These are phyloP conservation scores for Chauna torquata DNA, from an alignment of 2,113 vertebrate species.

Conservation along the genomic window DNA sequence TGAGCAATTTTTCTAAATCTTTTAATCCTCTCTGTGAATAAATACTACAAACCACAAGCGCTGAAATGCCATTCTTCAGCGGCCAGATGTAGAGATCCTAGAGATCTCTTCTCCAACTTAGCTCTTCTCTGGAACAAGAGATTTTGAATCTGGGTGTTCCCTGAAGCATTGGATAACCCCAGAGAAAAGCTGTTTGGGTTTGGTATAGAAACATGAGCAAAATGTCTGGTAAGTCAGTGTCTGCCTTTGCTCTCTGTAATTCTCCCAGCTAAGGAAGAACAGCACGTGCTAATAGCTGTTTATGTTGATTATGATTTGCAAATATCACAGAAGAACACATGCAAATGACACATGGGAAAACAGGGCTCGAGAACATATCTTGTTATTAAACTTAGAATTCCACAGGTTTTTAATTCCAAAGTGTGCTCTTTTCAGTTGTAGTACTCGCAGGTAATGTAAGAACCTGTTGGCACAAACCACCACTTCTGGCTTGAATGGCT, in stretches of 20 bases:
- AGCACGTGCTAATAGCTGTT: neutral
- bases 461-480: neutral
- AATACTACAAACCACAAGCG: neutral
- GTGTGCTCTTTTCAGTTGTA: accelerated
- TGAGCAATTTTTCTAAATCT: neutral
- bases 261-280: neutral
- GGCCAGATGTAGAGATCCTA: neutral
- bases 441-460: neutral
- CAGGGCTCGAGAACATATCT: neutral
- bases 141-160: neutral
- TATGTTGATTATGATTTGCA: neutral
- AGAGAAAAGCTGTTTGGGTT: neutral
- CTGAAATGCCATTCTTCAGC: neutral
- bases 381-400: neutral
- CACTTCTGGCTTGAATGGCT: neutral
- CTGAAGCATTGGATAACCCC: accelerated
- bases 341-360: neutral
- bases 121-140: neutral
- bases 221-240: neutral
- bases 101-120: neutral
- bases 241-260: neutral
- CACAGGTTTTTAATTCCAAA: neutral
- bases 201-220: neutral
- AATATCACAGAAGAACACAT: neutral
- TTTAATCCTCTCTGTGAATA: neutral